A percentile compares a stretch with the other conserved stretches of the same genome.
These are phyloP conservation scores for Pipa parva DNA, from an alignment of 2,113 vertebrate species.

Conservation along the genomic window DNA sequence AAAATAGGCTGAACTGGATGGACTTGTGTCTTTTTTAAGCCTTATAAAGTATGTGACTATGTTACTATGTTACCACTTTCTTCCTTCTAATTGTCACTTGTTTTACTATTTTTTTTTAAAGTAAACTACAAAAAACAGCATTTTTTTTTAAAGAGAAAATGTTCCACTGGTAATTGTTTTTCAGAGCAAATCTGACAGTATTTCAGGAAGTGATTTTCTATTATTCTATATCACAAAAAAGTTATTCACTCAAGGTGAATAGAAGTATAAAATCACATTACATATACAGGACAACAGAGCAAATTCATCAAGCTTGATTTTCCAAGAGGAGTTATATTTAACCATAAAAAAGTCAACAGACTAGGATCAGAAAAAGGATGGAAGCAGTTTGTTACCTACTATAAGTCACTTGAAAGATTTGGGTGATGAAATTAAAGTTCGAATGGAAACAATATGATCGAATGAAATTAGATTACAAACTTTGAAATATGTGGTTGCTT, in stretches of 20 bases:
- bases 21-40: no score
- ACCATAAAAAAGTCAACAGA: constrained; percentile 1
- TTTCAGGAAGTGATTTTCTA: constrained; percentile 30
- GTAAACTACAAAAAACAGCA: no score
- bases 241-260: constrained; percentile 38
- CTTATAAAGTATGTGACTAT: no score
- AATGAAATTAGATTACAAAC: constrained; percentile 12
- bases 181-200: constrained; percentile 33
- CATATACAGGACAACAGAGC: constrained; percentile 28
- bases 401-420: constrained; percentile 25
- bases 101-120: no score
- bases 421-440: constrained; percentile 28
- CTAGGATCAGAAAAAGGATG: neutral
- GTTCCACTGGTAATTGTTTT: constrained; percentile 12
- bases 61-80: no score
- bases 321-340: constrained; percentile 17
- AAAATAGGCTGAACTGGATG: no score
- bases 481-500: constrained; percentile 29
- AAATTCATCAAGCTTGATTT: constrained; percentile 32
- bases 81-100: no score
- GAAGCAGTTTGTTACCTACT: constrained; percentile 7
- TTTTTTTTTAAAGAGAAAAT: constrained; percentile 14
- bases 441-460: constrained; percentile 22
- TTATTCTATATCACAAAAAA: constrained; percentile 25
- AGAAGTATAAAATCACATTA: constrained; percentile 12